Evolutionary conservation across 2,797 vertebrate genomes (phyloP).

Genomic region (Loris lydekkerianus): DNA sequence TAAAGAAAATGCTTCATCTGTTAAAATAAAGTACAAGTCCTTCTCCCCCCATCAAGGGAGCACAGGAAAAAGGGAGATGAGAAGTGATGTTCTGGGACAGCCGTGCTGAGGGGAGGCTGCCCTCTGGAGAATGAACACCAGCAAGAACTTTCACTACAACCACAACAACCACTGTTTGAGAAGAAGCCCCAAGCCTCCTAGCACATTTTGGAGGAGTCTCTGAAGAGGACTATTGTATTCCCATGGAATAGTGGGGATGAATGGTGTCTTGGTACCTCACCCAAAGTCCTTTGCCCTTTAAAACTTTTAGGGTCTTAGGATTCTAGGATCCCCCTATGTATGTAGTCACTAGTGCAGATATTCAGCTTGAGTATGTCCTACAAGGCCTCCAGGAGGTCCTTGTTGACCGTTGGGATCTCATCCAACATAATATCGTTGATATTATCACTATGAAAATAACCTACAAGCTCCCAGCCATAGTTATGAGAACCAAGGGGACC

Average conservation of each 20-base stretch:
- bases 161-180: no score
- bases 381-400: slow-evolving; percentile 96
- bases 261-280: slow-evolving; percentile 96
- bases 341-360: slow-evolving; percentile 95
- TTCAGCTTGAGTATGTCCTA: slow-evolving; percentile 95
- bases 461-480: background rate
- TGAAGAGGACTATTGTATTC: slow-evolving; percentile 92
- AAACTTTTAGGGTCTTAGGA: slow-evolving; percentile 97
- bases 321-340: slow-evolving; percentile 96
- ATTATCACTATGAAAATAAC: background rate
- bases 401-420: slow-evolving; percentile 95
- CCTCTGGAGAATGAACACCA: rapidly evolving
- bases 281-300: slow-evolving; percentile 97
- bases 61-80: background rate
- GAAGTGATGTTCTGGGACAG: background rate
- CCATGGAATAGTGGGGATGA: slow-evolving; percentile 96
- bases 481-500: background rate
- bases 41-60: background rate
- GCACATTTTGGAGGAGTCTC: slow-evolving; percentile 93
- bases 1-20: background rate
- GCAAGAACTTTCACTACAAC: background rate
- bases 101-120: background rate
- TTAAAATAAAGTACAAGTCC: background rate
- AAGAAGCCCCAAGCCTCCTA: background rate
- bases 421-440: slow-evolving; percentile 88